Base-by-base conservation (phyloP, 2,888 invertebrate genomes). In the Lithophane leautieri region DNA sequence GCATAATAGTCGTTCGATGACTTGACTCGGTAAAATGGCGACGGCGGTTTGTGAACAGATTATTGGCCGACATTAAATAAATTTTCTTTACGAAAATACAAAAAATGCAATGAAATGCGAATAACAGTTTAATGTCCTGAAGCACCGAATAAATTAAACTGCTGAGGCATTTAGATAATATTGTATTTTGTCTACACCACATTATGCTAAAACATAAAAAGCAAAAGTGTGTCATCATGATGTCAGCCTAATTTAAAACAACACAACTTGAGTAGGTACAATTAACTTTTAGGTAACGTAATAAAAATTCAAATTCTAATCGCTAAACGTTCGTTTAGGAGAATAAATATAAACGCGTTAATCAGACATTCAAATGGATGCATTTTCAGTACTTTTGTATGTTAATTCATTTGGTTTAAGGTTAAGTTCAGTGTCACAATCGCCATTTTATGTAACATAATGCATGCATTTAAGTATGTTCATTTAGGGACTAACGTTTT, bases 321-420 rank as follows among this genome's bases (percentile, higher is more conserved):
- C 82, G 88, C 84, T 81, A 89, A 90, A 87, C 88, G 86, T 90
- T 89, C 85, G 86, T 90, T 92, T 90, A 89, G 89, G 89, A 86
- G 90, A 91, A 92, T 90, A 90, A 87, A 91, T 90, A 91, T 89
- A 88, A 87, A 88, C 74, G 84, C 78, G 83, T 89, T 92, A 90
- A 94, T 95, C 95, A 94, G 88, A 92, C 84, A 95, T 96, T 94
- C 85, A 94, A 95, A 95, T 95, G 82, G 89, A 95, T 93, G 91
- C 93, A 90, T 92, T 95, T 95, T 95, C 94, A 94, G 95, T 94
- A 94, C 93, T 94, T 96, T 96, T 96, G 96, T 96, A 95, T 96
- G 96, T 93, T 91, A 96, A 96, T 96, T 91, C 82, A 84, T 88
- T 90, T 88, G 89, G 90, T 93, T 82, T 93, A 93, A 95, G 96